Evolutionary conservation across 1,140 invertebrate species (phyloP).

Genomic region (Ridgeia piscesae): DNA sequence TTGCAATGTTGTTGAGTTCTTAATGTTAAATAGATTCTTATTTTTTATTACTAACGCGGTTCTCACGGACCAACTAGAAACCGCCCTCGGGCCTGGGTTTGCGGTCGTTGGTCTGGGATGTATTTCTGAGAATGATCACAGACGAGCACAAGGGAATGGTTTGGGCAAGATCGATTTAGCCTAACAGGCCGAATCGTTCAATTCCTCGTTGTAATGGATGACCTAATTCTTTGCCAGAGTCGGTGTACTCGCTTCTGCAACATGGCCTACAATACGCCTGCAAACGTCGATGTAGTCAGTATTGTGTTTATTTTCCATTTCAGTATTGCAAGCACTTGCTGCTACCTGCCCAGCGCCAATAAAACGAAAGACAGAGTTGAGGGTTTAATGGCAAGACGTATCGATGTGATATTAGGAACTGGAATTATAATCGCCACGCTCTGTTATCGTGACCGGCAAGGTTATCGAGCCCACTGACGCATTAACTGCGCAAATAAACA

Average conservation of each 20-base stretch:
- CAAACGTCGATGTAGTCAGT: neutral
- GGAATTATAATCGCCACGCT: neutral
- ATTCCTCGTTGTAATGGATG: neutral
- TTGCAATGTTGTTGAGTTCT: no score
- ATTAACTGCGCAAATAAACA: neutral
- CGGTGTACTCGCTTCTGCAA: neutral
- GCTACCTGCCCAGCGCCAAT: neutral
- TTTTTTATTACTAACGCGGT: no score
- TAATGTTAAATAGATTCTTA: no score
- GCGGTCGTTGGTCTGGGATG: no score
- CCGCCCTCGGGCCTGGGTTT: no score
- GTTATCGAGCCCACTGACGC: no score
- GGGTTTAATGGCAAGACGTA: neutral
- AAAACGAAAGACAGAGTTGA: neutral
- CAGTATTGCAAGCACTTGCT: neutral
- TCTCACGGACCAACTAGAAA: no score
- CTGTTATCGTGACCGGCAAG: neutral
- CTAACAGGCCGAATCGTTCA: neutral
- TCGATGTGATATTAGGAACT: neutral
- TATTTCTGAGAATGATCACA: no score
- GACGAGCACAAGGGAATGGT: neutral
- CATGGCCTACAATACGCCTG: neutral
- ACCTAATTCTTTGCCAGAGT: neutral
- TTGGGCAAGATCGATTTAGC: neutral
- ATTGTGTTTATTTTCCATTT: neutral